Evolutionary conservation across 1,140 invertebrate species (phyloP).

Genomic region (Drosophila erecta): DNA sequence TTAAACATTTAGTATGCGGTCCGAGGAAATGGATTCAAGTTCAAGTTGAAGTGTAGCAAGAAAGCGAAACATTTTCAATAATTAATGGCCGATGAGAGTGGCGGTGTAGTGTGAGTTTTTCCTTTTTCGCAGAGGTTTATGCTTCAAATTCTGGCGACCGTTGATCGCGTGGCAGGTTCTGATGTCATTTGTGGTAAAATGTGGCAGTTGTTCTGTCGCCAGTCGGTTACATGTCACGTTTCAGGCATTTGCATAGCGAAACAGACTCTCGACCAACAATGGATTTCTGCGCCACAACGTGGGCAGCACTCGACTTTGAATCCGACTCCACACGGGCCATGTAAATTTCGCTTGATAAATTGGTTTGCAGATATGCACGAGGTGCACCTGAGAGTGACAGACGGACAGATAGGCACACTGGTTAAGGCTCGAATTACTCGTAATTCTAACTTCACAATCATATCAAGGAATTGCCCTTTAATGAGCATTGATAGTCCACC

Average conservation of each 20-base stretch:
- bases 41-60: constrained; percentile 64
- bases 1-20: constrained; percentile 52
- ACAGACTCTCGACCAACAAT: constrained; percentile 46
- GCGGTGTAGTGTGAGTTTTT: constrained; percentile 20
- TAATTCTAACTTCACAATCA: not conserved
- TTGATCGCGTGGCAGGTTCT: constrained; percentile 40
- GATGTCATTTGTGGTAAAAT: constrained; percentile 45
- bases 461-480: not conserved
- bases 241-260: constrained; percentile 70
- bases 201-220: constrained; percentile 28
- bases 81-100: constrained; percentile 37
- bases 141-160: not conserved
- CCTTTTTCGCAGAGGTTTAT: not conserved
- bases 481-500: not conserved
- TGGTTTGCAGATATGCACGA: constrained; percentile 58
- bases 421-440: constrained; percentile 13
- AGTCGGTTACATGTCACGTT: constrained; percentile 70
- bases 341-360: constrained; percentile 56
- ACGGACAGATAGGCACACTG: constrained; percentile 41
- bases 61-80: constrained; percentile 57
- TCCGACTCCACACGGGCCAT: constrained; percentile 16
- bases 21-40: constrained; percentile 70
- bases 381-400: constrained; percentile 63
- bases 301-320: constrained; percentile 42
- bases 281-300: constrained; percentile 55